Percentiles rank a stretch among this genome's conserved stretches.
Conservation (phyloP, 2,797 vertebrate genomes). For the Alectoris magna region DNA sequence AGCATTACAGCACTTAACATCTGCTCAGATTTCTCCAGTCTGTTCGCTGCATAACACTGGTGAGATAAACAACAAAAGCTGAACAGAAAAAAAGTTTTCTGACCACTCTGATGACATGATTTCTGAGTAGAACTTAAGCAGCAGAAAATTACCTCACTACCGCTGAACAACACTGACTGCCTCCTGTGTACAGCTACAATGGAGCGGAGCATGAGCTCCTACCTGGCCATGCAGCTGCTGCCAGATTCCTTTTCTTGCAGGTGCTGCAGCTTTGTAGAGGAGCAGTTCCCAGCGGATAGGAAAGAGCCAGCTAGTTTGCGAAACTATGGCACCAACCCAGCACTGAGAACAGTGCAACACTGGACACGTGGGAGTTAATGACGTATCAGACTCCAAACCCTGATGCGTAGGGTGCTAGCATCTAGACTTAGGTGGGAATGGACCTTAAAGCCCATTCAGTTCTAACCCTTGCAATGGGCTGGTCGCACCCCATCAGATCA, state of each 20-base stretch:
- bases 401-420: fast-evolving
- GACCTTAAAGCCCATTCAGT: not conserved
- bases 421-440: not conserved
- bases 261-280: not conserved
- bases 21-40: fast-evolving
- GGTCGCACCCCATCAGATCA: not conserved
- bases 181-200: not conserved
- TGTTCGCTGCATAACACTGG: not conserved
- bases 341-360: not conserved
- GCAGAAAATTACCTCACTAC: not conserved
- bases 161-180: not conserved
- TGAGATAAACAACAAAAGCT: not conserved
- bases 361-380: fast-evolving
- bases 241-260: not conserved
- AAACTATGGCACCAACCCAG: not conserved
- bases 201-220: not conserved
- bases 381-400: not conserved
- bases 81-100: not conserved
- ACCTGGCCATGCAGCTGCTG: fast-evolving
- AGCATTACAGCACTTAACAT: fast-evolving
- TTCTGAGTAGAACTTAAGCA: not conserved
- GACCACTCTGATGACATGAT: fast-evolving
- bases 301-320: not conserved
- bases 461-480: not conserved
- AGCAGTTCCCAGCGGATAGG: not conserved